These are phyloP conservation scores for Eupsittula cactorum DNA, from an alignment of 2,113 vertebrate species.

Conservation along the genomic window DNA sequence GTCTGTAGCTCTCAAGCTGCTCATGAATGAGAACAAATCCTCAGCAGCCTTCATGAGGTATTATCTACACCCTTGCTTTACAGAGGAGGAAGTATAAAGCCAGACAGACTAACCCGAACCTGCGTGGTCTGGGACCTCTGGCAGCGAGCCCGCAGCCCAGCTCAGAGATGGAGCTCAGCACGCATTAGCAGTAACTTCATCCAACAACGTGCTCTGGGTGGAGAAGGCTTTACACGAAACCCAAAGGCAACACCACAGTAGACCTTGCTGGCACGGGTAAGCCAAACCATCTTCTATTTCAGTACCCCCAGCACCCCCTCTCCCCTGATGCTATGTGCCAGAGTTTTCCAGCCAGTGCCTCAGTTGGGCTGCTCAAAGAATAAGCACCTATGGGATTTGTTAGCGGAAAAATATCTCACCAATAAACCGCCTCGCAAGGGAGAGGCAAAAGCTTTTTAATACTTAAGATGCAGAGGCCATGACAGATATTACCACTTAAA, in stretches of 20 bases:
- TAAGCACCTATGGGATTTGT: neutral
- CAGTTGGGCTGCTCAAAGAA: neutral
- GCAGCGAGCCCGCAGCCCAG: neutral
- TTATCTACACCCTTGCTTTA: neutral
- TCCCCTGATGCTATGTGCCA: fast-evolving
- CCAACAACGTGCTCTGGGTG: fast-evolving
- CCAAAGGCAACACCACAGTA: neutral
- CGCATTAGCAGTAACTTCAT: neutral
- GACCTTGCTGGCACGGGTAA: neutral
- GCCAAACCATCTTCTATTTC: neutral
- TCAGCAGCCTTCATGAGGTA: neutral
- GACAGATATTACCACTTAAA: neutral
- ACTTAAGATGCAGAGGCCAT: neutral
- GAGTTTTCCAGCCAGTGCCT: neutral
- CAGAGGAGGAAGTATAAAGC: neutral
- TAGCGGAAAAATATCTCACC: neutral
- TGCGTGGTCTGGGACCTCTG: fast-evolving
- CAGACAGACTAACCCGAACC: neutral
- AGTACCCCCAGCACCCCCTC: neutral
- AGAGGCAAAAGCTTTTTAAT: neutral
- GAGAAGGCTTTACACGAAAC: neutral
- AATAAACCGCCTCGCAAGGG: neutral
- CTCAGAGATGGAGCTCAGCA: neutral
- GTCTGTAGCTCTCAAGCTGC: neutral
- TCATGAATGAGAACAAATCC: neutral